Evolutionary conservation across 2,888 invertebrate genomes (phyloP), one percentile per base, ranked within the genome.

Genomic region (Drosophila phalerata): DNA sequence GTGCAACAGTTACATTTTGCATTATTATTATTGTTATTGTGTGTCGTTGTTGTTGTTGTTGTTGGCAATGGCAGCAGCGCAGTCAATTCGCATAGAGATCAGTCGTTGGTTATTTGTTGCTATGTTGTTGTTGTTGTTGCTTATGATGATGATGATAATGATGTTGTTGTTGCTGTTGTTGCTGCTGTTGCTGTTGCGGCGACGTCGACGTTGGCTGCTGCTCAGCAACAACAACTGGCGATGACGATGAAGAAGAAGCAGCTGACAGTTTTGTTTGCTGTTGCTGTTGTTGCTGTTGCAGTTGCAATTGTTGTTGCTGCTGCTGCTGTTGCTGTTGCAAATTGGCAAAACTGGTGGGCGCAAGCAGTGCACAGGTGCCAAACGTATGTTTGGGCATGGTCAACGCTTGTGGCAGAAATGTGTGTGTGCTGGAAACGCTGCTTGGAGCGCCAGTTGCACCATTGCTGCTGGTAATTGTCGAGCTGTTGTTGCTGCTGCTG

Each of bases 61-160:
- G 61, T 68, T 69, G 85, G 64, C 68, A 79, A 76, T 79, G 83
- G 79, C 73, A 87, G 81, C 84, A 81, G 77, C 70, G 62, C 84
- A 85, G 89, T 91, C 90, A 91, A 89, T 91, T 89, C 76, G 81
- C 86, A 77, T 84, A 80, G 85, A 91, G 90, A 91, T 91, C 91
- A 90, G 90, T 89, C 85, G 76, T 81, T 88, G 77, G 81, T 88
- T 89, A 71, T 84, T 89, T 70, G 80, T 71, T 74, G 64, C 51
- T 69, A 52, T 73, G 76, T 64, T 73, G 77, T 37, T 70, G 76
- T 34, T 68, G 77, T 53, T 61, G 72, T 11, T 42, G 73, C 60
- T 70, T 70, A 22, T 70, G 78, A 13, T 79, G 78, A 28, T 69
- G 65, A 15, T 77, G 69, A 6, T 68, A 69, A 11, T 61, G 69